Conservation (phyloP, 2,797 vertebrate species). For the Onychomys arenicola region DNA sequence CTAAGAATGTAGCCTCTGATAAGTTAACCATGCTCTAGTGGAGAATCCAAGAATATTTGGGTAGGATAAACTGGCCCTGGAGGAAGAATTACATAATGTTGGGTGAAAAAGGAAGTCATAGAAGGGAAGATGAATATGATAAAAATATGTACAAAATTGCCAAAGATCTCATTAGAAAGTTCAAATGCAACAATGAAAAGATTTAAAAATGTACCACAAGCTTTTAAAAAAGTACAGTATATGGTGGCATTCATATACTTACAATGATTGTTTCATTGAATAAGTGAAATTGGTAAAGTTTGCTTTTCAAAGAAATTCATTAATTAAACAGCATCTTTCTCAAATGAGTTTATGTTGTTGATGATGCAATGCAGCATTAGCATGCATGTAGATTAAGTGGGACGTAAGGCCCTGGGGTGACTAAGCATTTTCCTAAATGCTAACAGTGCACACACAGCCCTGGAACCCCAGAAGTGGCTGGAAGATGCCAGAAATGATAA, state of each 20-base stretch:
- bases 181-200: background rate
- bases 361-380: background rate
- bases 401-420: too few relatives aligned
- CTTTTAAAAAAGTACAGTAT: background rate
- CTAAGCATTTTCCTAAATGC: too few relatives aligned
- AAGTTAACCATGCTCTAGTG: background rate
- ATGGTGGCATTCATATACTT: background rate
- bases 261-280: background rate
- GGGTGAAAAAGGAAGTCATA: background rate
- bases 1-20: background rate
- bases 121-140: background rate
- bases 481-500: too few relatives aligned
- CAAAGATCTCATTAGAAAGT: background rate
- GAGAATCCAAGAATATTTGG: background rate
- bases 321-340: background rate
- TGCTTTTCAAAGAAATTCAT: background rate
- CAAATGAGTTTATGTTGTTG: background rate
- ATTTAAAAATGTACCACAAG: background rate
- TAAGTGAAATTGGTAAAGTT: background rate
- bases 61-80: background rate
- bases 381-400: background rate
- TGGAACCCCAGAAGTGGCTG: too few relatives aligned
- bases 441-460: too few relatives aligned
- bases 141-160: background rate
- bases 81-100: background rate